Evolutionary conservation across 2,113 vertebrate genomes (phyloP).

Genomic region (Lota lota): DNA sequence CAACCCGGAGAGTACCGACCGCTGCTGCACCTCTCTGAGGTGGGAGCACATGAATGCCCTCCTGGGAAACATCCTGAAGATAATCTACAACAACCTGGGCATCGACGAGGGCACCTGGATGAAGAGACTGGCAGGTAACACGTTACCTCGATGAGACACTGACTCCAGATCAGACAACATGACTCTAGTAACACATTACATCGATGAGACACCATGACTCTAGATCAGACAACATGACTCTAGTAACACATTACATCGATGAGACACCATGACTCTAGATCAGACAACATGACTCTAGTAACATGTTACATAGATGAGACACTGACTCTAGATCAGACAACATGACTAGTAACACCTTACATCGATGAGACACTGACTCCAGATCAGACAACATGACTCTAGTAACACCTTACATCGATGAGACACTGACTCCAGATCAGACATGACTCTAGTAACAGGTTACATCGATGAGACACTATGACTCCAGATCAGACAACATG

Average conservation of each 20-base stretch:
- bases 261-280: too few relatives aligned
- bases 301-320: background rate
- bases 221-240: too few relatives aligned
- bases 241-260: background rate
- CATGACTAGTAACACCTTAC: conserved; percentile 57
- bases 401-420: conserved; percentile 52
- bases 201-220: background rate
- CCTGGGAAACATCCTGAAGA: conserved; percentile 93
- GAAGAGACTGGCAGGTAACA: conserved; percentile 91
- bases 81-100: conserved; percentile 95
- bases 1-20: conserved; percentile 69
- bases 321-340: too few relatives aligned
- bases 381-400: too few relatives aligned
- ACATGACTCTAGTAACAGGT: too few relatives aligned
- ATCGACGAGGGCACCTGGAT: conserved; percentile 97
- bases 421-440: too few relatives aligned
- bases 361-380: too few relatives aligned
- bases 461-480: background rate
- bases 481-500: too few relatives aligned
- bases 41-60: conserved; percentile 94
- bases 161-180: too few relatives aligned
- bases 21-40: conserved; percentile 86
- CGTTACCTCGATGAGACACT: too few relatives aligned
- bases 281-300: too few relatives aligned
- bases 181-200: background rate